Evolutionary conservation across 64 coral and sea anemone species (phyloP).

Genomic region (Dendrophyllia cribrosa): DNA sequence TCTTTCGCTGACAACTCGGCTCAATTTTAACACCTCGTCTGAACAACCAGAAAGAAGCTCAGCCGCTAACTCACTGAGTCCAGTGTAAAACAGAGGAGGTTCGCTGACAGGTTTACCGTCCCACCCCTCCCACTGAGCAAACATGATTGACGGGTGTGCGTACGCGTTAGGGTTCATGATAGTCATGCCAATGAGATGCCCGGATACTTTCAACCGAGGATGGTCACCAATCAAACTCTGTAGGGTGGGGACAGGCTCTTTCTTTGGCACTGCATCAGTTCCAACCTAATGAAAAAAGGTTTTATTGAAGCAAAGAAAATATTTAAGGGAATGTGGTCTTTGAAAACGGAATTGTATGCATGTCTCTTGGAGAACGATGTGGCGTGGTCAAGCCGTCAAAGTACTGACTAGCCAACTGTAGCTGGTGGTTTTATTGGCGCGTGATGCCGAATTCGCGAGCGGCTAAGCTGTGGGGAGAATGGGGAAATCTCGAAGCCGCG

Average conservation of each 20-base stretch:
- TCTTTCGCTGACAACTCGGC: neutral
- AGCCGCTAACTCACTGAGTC: conserved; percentile 10
- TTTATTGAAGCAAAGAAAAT: neutral
- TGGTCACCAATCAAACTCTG: conserved; percentile 32
- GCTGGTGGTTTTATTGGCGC: too few species aligned
- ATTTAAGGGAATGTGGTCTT: too few species aligned
- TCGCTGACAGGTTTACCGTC: conserved; percentile 28
- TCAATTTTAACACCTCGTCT: neutral
- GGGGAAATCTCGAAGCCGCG: too few species aligned
- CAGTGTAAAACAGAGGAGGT: conserved; percentile 44
- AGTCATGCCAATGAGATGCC: conserved; percentile 25
- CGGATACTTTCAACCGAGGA: conserved; percentile 25
- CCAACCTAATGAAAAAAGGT: neutral
- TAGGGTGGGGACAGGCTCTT: conserved; percentile 6
- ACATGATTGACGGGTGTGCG: conserved; percentile 40
- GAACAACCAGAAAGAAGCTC: neutral
- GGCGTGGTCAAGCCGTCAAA: too few species aligned
- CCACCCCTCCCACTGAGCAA: conserved; percentile 50
- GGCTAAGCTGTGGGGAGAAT: too few species aligned
- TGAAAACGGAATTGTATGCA: too few species aligned
- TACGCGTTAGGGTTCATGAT: conserved; percentile 55
- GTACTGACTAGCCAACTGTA: too few species aligned
- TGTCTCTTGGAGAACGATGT: too few species aligned
- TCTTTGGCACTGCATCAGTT: neutral
- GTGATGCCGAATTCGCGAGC: too few species aligned